Conservation (phyloP, 2,797 vertebrate genomes). For the Darevskia nairensis region DNA sequence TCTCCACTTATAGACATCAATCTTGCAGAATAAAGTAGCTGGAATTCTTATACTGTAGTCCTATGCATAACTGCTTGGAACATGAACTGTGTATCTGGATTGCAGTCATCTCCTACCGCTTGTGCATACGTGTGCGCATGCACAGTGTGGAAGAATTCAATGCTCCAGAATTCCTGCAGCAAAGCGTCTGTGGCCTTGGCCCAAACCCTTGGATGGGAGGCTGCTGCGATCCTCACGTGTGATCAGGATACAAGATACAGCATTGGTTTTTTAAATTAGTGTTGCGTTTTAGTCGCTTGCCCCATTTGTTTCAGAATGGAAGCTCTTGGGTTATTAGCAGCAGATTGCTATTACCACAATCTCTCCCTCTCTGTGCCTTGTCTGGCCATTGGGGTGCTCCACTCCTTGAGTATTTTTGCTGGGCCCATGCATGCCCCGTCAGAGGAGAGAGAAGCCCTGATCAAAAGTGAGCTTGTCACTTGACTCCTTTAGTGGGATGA, state of each 20-base stretch:
- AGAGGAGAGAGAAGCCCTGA: background rate
- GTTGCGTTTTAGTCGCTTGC: background rate
- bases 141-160: background rate
- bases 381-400: background rate
- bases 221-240: too few relatives aligned
- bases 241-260: background rate
- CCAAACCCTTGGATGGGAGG: background rate
- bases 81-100: background rate
- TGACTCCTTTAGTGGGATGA: background rate
- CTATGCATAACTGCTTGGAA: background rate
- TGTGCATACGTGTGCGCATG: accelerated
- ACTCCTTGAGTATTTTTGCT: background rate
- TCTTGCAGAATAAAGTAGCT: background rate
- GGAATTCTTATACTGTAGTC: background rate
- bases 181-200: background rate
- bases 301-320: background rate
- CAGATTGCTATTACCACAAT: too few relatives aligned
- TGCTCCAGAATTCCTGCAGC: background rate
- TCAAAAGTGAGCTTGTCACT: background rate
- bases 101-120: background rate
- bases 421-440: background rate
- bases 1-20: too few relatives aligned
- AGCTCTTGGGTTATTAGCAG: background rate
- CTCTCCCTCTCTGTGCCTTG: too few relatives aligned
- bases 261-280: too few relatives aligned